phyloP scores from a whole-genome alignment of 64 coral and sea anemone species.

The Stichodactyla mertensii region DNA sequence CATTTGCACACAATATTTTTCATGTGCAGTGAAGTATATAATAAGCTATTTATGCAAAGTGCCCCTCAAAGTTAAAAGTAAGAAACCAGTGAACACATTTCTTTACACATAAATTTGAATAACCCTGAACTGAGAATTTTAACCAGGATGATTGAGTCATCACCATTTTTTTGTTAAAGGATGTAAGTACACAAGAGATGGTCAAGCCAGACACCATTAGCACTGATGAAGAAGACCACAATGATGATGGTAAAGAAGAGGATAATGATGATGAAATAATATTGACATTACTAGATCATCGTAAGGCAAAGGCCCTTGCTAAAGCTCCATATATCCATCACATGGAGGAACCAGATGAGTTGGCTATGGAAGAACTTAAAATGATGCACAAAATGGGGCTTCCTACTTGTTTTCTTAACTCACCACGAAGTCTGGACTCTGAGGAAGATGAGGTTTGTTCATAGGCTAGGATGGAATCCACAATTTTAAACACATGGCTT shows the following conservation, averaged over 20 bases:
- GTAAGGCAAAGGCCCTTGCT: constrained; percentile 38
- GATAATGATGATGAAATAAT: not conserved
- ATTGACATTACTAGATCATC: constrained; percentile 6
- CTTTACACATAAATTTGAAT: too few species aligned
- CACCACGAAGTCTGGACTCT: constrained; percentile 50
- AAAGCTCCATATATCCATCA: constrained; percentile 61
- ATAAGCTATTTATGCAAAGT: too few species aligned
- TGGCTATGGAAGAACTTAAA: constrained; percentile 45
- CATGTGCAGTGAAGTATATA: too few species aligned
- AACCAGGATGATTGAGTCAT: too few species aligned
- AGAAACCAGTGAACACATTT: too few species aligned
- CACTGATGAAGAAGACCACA: not conserved
- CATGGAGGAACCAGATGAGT: constrained; percentile 65
- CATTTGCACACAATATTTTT: too few species aligned
- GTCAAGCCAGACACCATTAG: not conserved
- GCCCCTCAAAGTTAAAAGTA: too few species aligned
- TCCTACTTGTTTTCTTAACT: constrained; percentile 83
- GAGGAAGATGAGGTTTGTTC: constrained; percentile 54
- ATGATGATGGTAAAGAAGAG: not conserved
- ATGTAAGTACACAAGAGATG: not conserved
- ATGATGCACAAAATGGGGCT: constrained; percentile 85
- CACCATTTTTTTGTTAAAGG: not conserved
- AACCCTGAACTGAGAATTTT: too few species aligned
- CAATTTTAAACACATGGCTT: too few species aligned
- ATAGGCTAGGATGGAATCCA: not conserved